A percentile compares a stretch with the other conserved stretches of the same genome.
These are phyloP conservation scores for Leptinotarsa tumamoca DNA, from an alignment of 2,888 invertebrate species.

Conservation along the genomic window DNA sequence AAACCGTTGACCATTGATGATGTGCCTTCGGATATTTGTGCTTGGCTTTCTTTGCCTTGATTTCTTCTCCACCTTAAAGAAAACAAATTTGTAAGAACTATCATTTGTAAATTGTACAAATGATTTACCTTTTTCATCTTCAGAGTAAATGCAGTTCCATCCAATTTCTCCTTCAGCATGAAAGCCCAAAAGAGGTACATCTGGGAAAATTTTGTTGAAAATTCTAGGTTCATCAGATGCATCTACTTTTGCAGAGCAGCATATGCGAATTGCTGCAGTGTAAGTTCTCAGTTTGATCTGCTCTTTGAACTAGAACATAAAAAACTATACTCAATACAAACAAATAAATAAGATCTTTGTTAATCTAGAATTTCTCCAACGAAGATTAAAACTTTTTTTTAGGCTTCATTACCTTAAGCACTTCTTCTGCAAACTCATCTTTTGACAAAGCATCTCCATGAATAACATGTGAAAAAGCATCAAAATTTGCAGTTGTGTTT, in stretches of 20 bases:
- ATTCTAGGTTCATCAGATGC: constrained; percentile 52
- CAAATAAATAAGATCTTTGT: background rate
- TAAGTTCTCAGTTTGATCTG: constrained; percentile 49
- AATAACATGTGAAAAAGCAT: constrained; percentile 58
- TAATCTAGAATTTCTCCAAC: constrained; percentile 6
- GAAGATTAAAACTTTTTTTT: background rate
- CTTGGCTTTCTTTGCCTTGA: constrained; percentile 46
- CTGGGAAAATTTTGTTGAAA: constrained; percentile 55
- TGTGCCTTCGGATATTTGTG: constrained; percentile 50
- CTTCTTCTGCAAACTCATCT: constrained; percentile 54
- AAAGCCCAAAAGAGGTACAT: constrained; percentile 55
- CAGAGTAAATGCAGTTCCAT: constrained; percentile 53
- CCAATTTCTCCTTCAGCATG: constrained; percentile 61
- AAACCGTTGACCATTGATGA: constrained; percentile 58
- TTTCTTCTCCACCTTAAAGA: constrained; percentile 40
- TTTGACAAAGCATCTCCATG: constrained; percentile 52
- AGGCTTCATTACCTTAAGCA: constrained; percentile 50
- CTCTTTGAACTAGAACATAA: constrained; percentile 54
- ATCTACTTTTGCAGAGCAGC: constrained; percentile 56
- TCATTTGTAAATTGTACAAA: background rate
- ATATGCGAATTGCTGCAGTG: constrained; percentile 55
- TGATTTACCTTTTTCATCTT: constrained; percentile 33
- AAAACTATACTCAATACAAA: constrained; percentile 8
- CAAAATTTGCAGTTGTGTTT: constrained; percentile 49
- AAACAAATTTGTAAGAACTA: background rate